Evolutionary conservation across 35 echinoderm and acorn worm genomes (phyloP).

Genomic region (Lytechinus variegatus): DNA sequence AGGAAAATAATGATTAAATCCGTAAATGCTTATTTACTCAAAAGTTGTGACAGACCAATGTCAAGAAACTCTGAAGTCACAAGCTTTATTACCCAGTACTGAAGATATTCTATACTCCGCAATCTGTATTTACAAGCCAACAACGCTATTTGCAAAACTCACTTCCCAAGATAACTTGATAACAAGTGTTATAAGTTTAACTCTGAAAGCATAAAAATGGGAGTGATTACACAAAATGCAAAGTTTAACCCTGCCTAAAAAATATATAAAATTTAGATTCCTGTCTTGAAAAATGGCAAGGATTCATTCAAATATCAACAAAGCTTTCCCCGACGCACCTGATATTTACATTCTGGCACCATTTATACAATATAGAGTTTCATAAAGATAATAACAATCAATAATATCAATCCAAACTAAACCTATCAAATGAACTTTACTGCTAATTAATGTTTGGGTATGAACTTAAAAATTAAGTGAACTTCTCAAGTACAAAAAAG

Average conservation of each 20-base stretch:
- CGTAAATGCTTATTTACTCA: too few species aligned
- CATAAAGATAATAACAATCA: not conserved
- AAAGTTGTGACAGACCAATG: not conserved
- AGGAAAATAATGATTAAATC: too few species aligned
- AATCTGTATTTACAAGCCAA: not conserved
- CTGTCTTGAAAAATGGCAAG: not conserved
- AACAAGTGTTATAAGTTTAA: too few species aligned
- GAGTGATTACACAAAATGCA: not conserved
- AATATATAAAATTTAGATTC: not conserved
- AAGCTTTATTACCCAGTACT: not conserved
- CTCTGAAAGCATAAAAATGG: too few species aligned
- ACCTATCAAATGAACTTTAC: not conserved
- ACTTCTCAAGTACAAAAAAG: not conserved
- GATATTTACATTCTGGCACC: slow-evolving; percentile 1
- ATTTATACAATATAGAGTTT: not conserved
- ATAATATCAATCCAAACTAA: not conserved
- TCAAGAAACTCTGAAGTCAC: not conserved
- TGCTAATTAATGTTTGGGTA: not conserved
- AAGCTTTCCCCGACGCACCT: not conserved
- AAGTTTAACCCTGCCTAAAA: not conserved
- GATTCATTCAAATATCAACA: not conserved
- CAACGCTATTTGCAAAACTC: too few species aligned
- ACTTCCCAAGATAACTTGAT: too few species aligned
- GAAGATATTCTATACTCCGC: not conserved
- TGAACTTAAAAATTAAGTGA: not conserved